Conservation (phyloP, 2,888 invertebrate genomes). For the Lepidocyrtoides sp. region DNA sequence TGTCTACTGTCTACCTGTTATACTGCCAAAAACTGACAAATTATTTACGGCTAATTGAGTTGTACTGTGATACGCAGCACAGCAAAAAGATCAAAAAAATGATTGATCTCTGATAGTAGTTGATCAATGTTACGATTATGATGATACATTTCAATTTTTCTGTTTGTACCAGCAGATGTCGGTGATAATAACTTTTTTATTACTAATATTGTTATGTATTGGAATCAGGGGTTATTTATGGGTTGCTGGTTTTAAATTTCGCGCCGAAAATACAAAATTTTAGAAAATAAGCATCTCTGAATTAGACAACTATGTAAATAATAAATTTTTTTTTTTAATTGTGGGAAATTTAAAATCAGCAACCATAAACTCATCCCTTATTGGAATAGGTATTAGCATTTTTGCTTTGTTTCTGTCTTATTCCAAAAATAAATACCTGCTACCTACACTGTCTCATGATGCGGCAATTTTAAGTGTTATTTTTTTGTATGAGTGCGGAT, state of each 20-base stretch:
- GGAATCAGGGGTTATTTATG: too few relatives aligned
- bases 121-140: not conserved
- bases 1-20: not conserved
- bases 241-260: too few relatives aligned
- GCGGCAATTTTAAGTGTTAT: conserved; percentile 17
- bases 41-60: conserved; percentile 53
- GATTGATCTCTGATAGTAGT: not conserved
- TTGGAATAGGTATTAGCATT: not conserved
- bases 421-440: not conserved
- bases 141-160: conserved; percentile 3
- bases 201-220: too few relatives aligned
- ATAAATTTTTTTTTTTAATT: too few relatives aligned
- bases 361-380: not conserved
- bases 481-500: not conserved
- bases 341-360: too few relatives aligned
- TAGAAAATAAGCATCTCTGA: too few relatives aligned
- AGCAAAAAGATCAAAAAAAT: not conserved
- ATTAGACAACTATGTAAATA: too few relatives aligned
- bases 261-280: too few relatives aligned
- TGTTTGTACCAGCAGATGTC: too few relatives aligned
- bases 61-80: conserved; percentile 22
- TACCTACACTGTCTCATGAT: conserved; percentile 28
- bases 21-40: conserved; percentile 59
- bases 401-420: not conserved
- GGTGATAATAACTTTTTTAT: too few relatives aligned